Evolutionary conservation across 2,888 invertebrate genomes (phyloP), one percentile per base, ranked within the genome.

Genomic region (Epinotia demarniana): DNA sequence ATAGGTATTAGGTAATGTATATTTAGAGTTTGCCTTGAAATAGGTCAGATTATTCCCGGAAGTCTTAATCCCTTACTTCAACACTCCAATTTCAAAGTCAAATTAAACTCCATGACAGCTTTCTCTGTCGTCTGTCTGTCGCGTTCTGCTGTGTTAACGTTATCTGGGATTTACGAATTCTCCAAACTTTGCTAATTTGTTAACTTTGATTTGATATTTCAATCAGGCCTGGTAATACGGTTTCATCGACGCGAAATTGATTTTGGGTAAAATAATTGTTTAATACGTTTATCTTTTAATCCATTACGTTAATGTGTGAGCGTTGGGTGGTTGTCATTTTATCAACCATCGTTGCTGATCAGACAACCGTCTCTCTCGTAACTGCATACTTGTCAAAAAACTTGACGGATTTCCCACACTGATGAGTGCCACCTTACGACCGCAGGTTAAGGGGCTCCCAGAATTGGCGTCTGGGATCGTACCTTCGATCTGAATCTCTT

Each of bases 161-260:
- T 73, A 73, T 61, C 73, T 67, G 11, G 43, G 55, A 60, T 67
- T 43, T 61, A 68, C 67, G 39, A 67, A 67, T 68, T 33, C 57
- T 46, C n/a, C 4, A 64, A 74, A 74, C 74, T 74, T 70, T 23
- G 16, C 58, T 70, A 70, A 74, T 74, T 74, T 70, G 69, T 64
- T 70, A 70, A 74, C 69, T 74, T 74, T 70, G 74, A 74, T 74
- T 74, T 64, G 74, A 70, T 74, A 74, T 70, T 74, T 74, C 69
- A 74, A 74, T 70, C 74, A 46, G 16, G 13, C n/a, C 23, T 39
- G n/a, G 43, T 70, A 73, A 69, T 73, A 63, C 49, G 58, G 74
- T 74, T 69, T 70, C 33, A 19, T 58, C 61, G 19, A 27, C 39
- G 33, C 11, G 12, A 53, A 74, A 74, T 69, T 64, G 23, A 64